These are phyloP conservation scores for Orchestia grillus DNA, from an alignment of 1,140 invertebrate species.

Conservation along the genomic window DNA sequence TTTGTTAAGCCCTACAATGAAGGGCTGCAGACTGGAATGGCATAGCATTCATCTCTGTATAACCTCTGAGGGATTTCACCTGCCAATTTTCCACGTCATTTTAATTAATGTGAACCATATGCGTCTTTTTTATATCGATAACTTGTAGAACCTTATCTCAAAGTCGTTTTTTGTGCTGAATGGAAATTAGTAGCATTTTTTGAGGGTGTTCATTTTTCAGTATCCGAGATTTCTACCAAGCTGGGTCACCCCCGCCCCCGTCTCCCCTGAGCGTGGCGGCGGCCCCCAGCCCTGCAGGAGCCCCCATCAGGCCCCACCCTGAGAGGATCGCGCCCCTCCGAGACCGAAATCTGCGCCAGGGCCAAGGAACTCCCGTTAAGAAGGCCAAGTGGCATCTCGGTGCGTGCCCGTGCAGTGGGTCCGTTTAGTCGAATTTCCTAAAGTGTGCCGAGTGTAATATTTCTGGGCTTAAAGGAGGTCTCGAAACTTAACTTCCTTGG, in stretches of 20 bases:
- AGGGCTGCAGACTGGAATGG: too few species aligned
- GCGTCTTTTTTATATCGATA: neutral
- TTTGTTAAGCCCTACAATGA: too few species aligned
- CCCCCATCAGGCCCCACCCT: constrained; percentile 83
- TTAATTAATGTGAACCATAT: neutral
- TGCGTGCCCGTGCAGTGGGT: constrained; percentile 63
- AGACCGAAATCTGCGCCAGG: neutral
- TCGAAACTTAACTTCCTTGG: neutral
- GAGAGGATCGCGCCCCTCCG: constrained; percentile 86
- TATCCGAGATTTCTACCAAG: constrained; percentile 87
- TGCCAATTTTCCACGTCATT: neutral
- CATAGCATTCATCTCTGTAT: neutral
- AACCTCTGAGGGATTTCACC: neutral
- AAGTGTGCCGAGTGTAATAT: neutral
- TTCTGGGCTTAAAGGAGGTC: neutral
- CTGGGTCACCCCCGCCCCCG: constrained; percentile 85
- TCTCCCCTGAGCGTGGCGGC: constrained; percentile 61
- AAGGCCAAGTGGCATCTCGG: constrained; percentile 98
- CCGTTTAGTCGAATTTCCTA: neutral
- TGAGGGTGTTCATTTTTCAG: constrained; percentile 54
- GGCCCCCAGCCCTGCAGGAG: constrained; percentile 59
- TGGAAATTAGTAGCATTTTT: neutral
- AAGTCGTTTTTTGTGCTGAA: neutral
- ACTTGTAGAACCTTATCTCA: neutral
- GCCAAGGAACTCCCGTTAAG: constrained; percentile 80